Base-by-base conservation (phyloP, 1,140 invertebrate species). In the Octopus sinensis region DNA sequence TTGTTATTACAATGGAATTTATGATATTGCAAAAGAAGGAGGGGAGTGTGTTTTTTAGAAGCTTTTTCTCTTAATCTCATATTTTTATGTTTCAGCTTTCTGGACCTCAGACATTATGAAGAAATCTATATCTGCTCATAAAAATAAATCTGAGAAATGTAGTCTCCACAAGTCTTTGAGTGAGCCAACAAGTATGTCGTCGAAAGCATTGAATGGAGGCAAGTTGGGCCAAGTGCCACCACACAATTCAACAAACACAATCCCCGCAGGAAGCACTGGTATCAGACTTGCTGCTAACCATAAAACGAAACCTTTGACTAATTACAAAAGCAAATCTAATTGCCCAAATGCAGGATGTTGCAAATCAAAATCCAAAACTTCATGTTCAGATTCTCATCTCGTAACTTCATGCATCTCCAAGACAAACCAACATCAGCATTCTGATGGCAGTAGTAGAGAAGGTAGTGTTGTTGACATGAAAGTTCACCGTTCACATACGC, bases 31-130 rank as follows among this genome's bases (percentile, higher is more conserved):
- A 43, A 43, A 43, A 43, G 30, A 43, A 43, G 30, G 30, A 43
- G 30, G 30, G 30, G 30, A 43, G 30, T 43, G 30, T 43, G 30
- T 43, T 43, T 43, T 43, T 43, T 43, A 43, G 30, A 43, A 43
- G 3, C 30, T 43, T 43, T 43, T 43, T 43, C 1, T 43, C 30
- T 43, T 43, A 43, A 43, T 43, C 30, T 43, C 30, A 43, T 78
- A 17, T 79, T 77, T 68, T 81, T 79, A 79, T 73, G 81, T 89
- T 89, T 6, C 87, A 93, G 95, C 96, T 91, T 96, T 96, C 91
- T 97, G 96, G 96, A 93, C 95, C 81, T 96, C 96, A 89, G 68
- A 13, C 30, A 6, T 73, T 13, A 9, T 73, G 68, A 73, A 73
- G 13, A 73, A 73, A 9, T 73, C 68, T 73, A 23, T 73, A 13